These are phyloP conservation scores for Pitta sordida DNA, from an alignment of 2,113 vertebrate species.

Conservation along the genomic window DNA sequence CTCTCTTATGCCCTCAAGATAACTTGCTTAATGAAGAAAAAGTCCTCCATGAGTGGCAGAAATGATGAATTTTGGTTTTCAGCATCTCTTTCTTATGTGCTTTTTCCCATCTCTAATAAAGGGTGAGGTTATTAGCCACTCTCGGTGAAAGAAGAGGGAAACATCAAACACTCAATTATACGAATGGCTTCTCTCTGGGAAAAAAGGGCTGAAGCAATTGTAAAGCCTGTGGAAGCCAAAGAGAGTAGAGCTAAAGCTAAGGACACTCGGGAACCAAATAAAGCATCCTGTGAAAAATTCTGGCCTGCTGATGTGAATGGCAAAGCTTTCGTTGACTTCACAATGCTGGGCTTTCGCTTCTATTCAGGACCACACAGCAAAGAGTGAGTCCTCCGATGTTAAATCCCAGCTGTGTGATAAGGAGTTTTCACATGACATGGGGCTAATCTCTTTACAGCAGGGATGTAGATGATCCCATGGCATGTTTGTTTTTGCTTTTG, in stretches of 20 bases:
- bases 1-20: conserved; percentile 5
- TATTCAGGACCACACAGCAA: background rate
- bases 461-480: conserved; percentile 9
- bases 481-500: background rate
- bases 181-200: background rate
- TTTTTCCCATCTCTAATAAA: conserved; percentile 37
- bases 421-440: background rate
- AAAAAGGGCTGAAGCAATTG: background rate
- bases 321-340: background rate
- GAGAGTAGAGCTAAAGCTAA: background rate
- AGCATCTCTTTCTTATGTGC: conserved; percentile 1
- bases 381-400: background rate
- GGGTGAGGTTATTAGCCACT: conserved; percentile 20
- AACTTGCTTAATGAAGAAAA: conserved; percentile 8
- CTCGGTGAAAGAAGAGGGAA: background rate
- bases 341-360: background rate
- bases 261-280: background rate
- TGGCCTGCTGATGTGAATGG: background rate
- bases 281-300: background rate
- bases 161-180: background rate
- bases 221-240: background rate
- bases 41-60: conserved; percentile 18
- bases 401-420: background rate
- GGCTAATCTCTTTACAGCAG: conserved; percentile 21
- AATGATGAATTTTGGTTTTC: conserved; percentile 47